Percentiles rank a stretch among this genome's conserved stretches.
Evolutionary conservation across 92 coral and sea anemone genomes (phyloP).

Genomic region (Blastomussa wellsi): DNA sequence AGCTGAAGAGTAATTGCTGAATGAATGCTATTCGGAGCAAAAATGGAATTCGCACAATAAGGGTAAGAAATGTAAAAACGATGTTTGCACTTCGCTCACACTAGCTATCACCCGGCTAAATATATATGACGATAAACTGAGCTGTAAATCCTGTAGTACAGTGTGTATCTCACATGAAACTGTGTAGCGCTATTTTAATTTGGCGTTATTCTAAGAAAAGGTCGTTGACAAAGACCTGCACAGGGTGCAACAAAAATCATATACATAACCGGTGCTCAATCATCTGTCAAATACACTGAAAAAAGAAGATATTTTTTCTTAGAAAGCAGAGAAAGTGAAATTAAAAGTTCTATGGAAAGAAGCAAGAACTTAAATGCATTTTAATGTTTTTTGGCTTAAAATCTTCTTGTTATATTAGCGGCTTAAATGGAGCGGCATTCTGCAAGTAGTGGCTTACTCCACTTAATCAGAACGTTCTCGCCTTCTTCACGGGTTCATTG

Average conservation of each 20-base stretch:
- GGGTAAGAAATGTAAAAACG: conserved; percentile 22
- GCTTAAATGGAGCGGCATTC: background rate
- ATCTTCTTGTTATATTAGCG: background rate
- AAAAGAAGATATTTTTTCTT: background rate
- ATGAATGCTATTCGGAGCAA: conserved; percentile 15
- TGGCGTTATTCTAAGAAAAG: conserved; percentile 7
- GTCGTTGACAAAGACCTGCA: background rate
- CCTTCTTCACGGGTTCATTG: background rate
- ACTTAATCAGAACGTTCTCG: background rate
- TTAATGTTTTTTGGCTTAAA: background rate
- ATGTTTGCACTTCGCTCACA: background rate
- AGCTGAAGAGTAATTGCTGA: conserved; percentile 30
- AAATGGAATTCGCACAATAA: conserved; percentile 1
- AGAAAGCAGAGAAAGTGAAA: background rate
- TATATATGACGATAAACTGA: background rate
- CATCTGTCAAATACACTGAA: background rate
- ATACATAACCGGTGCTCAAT: background rate
- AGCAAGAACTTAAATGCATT: background rate
- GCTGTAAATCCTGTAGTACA: background rate
- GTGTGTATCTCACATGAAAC: background rate
- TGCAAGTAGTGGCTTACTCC: background rate
- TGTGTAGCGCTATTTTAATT: background rate
- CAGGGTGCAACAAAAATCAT: background rate
- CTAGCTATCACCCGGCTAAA: background rate
- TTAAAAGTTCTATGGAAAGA: background rate